A percentile compares a stretch with the other conserved stretches of the same genome.
phyloP scores from a whole-genome alignment of 2,888 invertebrate species.

The Leucophora obtusa region DNA sequence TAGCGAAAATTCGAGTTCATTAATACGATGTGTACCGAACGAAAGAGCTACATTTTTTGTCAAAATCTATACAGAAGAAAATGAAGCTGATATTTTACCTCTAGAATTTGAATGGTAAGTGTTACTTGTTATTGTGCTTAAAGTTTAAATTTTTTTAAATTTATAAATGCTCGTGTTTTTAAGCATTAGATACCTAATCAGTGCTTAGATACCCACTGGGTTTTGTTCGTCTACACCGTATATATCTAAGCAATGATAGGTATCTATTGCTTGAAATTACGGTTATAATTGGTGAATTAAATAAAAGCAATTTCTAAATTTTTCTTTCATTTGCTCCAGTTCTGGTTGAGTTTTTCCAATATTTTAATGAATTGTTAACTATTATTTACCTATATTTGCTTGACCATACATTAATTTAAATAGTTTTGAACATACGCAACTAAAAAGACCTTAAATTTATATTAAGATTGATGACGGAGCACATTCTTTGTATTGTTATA shows the following conservation, averaged over 20 bases:
- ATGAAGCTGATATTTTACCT: conserved; percentile 72
- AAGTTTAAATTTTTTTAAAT: too few relatives aligned
- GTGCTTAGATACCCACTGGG: too few relatives aligned
- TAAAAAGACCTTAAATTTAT: conserved; percentile 58
- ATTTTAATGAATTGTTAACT: background rate
- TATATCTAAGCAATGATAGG: too few relatives aligned
- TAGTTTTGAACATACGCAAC: conserved; percentile 23
- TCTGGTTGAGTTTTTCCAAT: too few relatives aligned
- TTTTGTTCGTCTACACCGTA: too few relatives aligned
- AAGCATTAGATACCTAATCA: too few relatives aligned
- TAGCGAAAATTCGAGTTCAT: conserved; percentile 77
- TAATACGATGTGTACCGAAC: conserved; percentile 76
- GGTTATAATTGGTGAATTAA: too few relatives aligned
- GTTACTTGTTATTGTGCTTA: background rate
- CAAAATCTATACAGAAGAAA: conserved; percentile 77
- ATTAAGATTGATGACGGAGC: conserved; percentile 59
- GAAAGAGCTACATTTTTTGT: conserved; percentile 78
- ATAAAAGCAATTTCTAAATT: too few relatives aligned
- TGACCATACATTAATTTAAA: conserved; percentile 8
- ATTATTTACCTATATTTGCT: background rate
- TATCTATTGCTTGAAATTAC: too few relatives aligned
- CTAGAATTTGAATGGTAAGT: conserved; percentile 78
- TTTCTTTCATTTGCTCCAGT: too few relatives aligned
- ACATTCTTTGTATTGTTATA: conserved; percentile 34
- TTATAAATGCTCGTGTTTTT: too few relatives aligned